These are phyloP conservation scores for Eristalis tenax DNA, from an alignment of 2,888 invertebrate genomes.

Conservation along the genomic window DNA sequence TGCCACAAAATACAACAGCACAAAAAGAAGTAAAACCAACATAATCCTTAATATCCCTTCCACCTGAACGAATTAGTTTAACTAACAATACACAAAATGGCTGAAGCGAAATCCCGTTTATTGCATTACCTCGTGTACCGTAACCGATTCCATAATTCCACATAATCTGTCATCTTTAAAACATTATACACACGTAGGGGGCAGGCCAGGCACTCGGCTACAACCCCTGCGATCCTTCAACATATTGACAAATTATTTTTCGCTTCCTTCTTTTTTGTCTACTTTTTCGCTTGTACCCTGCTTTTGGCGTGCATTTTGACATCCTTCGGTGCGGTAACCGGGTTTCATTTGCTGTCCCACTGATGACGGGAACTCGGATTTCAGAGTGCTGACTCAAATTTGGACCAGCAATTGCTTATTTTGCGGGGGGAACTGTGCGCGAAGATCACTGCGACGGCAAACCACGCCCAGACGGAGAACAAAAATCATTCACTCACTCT, in stretches of 20 bases:
- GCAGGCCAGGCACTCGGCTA: background rate
- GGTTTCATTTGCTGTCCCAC: no score
- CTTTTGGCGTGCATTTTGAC: background rate
- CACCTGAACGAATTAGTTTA: slow-evolving; percentile 55
- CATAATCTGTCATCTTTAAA: slow-evolving; percentile 57
- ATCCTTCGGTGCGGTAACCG: no score
- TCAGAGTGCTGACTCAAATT: background rate
- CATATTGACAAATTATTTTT: slow-evolving; percentile 39
- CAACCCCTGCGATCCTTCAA: slow-evolving; percentile 2
- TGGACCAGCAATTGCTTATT: background rate
- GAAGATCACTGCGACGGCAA: background rate
- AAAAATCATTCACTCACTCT: background rate
- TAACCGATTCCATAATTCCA: slow-evolving; percentile 51
- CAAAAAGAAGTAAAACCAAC: slow-evolving; percentile 10
- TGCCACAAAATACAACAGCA: background rate
- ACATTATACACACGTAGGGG: slow-evolving; percentile 1
- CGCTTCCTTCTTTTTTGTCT: no score
- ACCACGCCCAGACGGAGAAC: background rate
- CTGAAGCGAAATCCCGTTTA: slow-evolving; percentile 45
- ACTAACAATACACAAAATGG: slow-evolving; percentile 37
- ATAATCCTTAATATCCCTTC: slow-evolving; percentile 42
- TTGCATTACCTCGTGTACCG: slow-evolving; percentile 47
- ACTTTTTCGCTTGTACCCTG: background rate
- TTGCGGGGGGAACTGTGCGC: no score
- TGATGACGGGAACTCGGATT: no score